Evolutionary conservation across 53 echinoderm and acorn worm genomes (phyloP), one percentile per base, ranked within the genome.

Genomic region (Temnopleurus reevesii): DNA sequence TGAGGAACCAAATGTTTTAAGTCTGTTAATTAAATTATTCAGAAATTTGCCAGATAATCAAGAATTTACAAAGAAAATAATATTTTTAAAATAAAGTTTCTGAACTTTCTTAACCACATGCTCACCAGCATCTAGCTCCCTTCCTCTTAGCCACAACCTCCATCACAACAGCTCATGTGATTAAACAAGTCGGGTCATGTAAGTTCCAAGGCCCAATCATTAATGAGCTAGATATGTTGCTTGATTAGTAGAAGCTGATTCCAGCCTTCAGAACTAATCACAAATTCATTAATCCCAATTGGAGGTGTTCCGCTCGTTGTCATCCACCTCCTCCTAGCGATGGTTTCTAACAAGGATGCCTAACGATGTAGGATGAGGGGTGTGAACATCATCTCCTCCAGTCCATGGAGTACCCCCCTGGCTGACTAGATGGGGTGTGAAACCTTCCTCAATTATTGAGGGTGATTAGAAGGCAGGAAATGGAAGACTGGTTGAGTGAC

Each of bases 401-500:
- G 9, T 41, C 71, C 71, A 21, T 41, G n/a, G n/a, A 35, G 23
- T 71, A n/a, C n/a, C n/a, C n/a, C n/a, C n/a, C 41, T 65, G 33
- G 2, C 71, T 38, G 41, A 23, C 71, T 71, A 17, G 27, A 15
- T 13, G 79, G 13, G 79, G 79, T 79, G 79, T 79, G 79, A 79
- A 79, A 46, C 47, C 36, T 13, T 15, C 28, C 47, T 83, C n/a
- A 83, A 83, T 83, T 83, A 83, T 83, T 83, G 10, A 83, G 57
- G 55, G 36, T 83, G 55, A 83, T 83, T 83, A 83, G 83, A 83
- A 56, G 55, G 35, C 83, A 83, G 83, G 83, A 83, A 55, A 83
- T 83, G 46, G 43, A 25, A 29, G 79, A 21, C 30, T 13, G 23
- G 71, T 23, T 36, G 29, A 49, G 30, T 79, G 79, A 79, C 79